Conservation (phyloP, 2,113 vertebrate species). For the Clarias gariepinus region DNA sequence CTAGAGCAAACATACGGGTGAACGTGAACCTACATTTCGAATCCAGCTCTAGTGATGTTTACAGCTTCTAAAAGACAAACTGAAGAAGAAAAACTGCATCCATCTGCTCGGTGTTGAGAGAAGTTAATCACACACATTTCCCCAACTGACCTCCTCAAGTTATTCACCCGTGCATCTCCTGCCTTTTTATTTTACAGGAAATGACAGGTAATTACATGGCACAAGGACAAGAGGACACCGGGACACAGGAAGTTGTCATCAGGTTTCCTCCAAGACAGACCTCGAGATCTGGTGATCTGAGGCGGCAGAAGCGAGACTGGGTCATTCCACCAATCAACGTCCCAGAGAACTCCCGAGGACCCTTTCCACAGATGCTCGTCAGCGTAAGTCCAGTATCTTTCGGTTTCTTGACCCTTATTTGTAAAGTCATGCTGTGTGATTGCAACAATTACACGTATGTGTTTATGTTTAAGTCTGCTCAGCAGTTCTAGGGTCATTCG, state of each 20-base stretch:
- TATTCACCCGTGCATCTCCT: slow-evolving; percentile 3
- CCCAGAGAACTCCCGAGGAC: slow-evolving; percentile 91
- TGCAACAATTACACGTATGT: neutral
- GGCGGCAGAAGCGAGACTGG: slow-evolving; percentile 93
- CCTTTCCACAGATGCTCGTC: slow-evolving; percentile 95
- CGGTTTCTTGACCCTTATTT: slow-evolving; percentile 9
- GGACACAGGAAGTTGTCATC: slow-evolving; percentile 69
- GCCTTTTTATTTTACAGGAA: slow-evolving; percentile 29
- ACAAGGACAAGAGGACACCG: neutral
- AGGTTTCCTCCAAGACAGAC: slow-evolving; percentile 73
- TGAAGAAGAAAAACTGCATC: slow-evolving; percentile 20
- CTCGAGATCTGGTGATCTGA: slow-evolving; percentile 72
- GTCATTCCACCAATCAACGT: slow-evolving; percentile 98
- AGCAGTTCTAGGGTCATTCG: neutral
- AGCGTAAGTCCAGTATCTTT: slow-evolving; percentile 79
- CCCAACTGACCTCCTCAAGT: neutral
- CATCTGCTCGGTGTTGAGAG: neutral
- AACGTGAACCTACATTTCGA: neutral
- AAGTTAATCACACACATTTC: slow-evolving; percentile 12
- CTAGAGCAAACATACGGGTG: too few species aligned
- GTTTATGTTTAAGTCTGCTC: neutral
- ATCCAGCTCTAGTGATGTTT: neutral
- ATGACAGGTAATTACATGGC: slow-evolving; percentile 28
- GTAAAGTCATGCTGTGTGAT: neutral
- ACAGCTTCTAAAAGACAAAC: slow-evolving; percentile 27